A percentile compares a stretch with the other conserved stretches of the same genome.
Conservation (phyloP, 1,140 invertebrate genomes). For the Doryteuthis pealeii region DNA sequence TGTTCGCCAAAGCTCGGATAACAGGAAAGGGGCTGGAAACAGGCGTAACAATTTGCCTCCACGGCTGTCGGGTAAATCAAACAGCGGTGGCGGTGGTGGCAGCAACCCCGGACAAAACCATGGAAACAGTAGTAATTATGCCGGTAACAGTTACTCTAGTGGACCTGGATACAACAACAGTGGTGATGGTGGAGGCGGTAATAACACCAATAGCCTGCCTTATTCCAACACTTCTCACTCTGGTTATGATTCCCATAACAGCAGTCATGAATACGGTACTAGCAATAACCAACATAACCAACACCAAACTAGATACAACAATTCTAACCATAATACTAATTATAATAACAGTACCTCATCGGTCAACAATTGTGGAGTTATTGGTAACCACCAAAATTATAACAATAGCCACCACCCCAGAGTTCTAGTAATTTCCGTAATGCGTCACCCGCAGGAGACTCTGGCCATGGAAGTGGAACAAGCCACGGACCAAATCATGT, state of each 20-base stretch:
- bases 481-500: not conserved
- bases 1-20: not conserved
- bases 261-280: not conserved
- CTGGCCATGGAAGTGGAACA: too few relatives aligned
- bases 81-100: not conserved
- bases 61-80: slow-evolving; percentile 19
- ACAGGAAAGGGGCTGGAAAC: not conserved
- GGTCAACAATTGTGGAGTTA: too few relatives aligned
- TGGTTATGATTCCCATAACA: not conserved
- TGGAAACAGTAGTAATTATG: not conserved
- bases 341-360: not conserved
- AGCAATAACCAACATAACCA: not conserved
- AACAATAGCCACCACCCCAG: not conserved
- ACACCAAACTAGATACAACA: not conserved
- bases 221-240: not conserved
- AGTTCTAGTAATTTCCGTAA: too few relatives aligned
- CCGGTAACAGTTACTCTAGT: not conserved
- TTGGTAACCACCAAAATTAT: too few relatives aligned
- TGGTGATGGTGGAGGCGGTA: not conserved
- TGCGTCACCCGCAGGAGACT: too few relatives aligned
- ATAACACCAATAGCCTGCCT: not conserved
- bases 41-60: slow-evolving; percentile 24
- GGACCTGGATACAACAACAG: not conserved
- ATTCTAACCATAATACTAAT: not conserved
- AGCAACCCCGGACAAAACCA: not conserved